phyloP scores from a whole-genome alignment of 2,113 vertebrate genomes.

The Thunnus thynnus region DNA sequence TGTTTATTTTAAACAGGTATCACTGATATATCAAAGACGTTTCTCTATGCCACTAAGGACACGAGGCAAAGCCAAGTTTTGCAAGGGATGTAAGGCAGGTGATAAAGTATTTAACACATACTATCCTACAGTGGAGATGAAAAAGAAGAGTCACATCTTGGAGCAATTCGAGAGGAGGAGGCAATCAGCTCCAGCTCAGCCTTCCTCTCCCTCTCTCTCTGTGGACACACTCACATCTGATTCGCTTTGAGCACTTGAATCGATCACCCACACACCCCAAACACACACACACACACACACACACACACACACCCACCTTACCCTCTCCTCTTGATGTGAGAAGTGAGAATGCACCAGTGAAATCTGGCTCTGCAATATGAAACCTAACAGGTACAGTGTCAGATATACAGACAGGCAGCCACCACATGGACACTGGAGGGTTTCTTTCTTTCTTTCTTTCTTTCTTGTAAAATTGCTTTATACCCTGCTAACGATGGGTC shows the following conservation, averaged over 20 bases:
- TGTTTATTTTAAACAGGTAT: conserved; percentile 10
- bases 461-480: conserved; percentile 5
- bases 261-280: conserved; percentile 25
- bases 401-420: conserved; percentile 7
- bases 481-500: background rate
- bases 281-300: background rate
- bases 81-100: conserved; percentile 21
- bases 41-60: background rate
- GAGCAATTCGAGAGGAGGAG: conserved; percentile 36
- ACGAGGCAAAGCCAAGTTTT: background rate
- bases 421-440: background rate
- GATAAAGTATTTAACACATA: conserved; percentile 45
- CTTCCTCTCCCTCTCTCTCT: conserved; percentile 23
- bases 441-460: background rate
- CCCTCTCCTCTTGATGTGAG: conserved; percentile 9
- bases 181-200: conserved; percentile 47
- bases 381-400: background rate
- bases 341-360: conserved; percentile 12
- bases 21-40: conserved; percentile 19
- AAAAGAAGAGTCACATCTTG: conserved; percentile 31
- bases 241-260: conserved; percentile 51
- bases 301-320: background rate
- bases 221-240: conserved; percentile 45
- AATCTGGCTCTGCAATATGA: background rate
- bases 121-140: conserved; percentile 13